phyloP scores from a whole-genome alignment of 2,797 vertebrate genomes.

The Pangasius sanitwongsei region DNA sequence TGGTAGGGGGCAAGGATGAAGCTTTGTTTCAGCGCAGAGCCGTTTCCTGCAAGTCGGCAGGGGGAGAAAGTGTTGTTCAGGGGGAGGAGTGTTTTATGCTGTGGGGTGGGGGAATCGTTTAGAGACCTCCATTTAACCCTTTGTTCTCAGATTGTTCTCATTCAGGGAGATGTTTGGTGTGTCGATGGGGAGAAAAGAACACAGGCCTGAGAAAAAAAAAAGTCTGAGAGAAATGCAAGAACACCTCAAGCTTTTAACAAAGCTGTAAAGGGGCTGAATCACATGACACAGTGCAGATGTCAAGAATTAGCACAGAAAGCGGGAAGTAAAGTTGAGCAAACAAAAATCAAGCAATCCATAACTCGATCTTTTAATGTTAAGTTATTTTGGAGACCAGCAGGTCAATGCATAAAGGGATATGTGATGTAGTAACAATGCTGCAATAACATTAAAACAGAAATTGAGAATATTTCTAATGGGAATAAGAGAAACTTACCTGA shows the following conservation, averaged over 20 bases:
- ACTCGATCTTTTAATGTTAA: slow-evolving; percentile 10
- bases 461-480: neutral
- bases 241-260: slow-evolving; percentile 32
- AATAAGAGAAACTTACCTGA: slow-evolving; percentile 81
- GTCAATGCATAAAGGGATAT: neutral
- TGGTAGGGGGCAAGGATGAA: slow-evolving; percentile 67
- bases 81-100: slow-evolving; percentile 81
- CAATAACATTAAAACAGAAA: neutral
- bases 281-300: slow-evolving; percentile 4
- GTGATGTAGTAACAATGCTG: neutral
- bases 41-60: slow-evolving; percentile 83
- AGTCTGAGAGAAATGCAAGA: slow-evolving; percentile 24
- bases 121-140: slow-evolving; percentile 79
- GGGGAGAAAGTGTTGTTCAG: slow-evolving; percentile 74
- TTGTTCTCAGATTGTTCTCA: slow-evolving; percentile 81
- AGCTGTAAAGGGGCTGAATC: slow-evolving; percentile 17
- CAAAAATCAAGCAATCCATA: neutral
- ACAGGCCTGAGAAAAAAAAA: slow-evolving; percentile 61
- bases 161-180: slow-evolving; percentile 74
- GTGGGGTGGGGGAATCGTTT: slow-evolving; percentile 74
- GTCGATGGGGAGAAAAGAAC: slow-evolving; percentile 56
- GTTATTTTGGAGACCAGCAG: neutral
- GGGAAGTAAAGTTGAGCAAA: slow-evolving; percentile 9
- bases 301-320: slow-evolving; percentile 25
- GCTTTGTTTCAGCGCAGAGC: slow-evolving; percentile 79